Base-by-base conservation (phyloP, 2,113 vertebrate species). In the Sula dactylatra region DNA sequence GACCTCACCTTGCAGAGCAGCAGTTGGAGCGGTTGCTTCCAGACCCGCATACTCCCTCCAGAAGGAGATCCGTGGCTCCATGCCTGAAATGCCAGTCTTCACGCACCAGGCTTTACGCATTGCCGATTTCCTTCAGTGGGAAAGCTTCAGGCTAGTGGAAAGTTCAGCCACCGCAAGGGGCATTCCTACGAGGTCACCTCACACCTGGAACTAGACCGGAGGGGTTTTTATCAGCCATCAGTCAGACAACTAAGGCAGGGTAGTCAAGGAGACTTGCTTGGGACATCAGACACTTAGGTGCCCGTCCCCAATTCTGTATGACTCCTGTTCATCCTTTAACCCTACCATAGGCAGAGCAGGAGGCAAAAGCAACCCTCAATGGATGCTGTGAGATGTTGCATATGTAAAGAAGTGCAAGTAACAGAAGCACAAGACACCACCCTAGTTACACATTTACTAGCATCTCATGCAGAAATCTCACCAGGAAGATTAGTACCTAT, bases 381-480 rank as follows among this genome's bases (percentile, higher is more conserved):
- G 13, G 38, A 29, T 13, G 32, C 76, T 31, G 24, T n/a, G 44
- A 29, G 50, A 29, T 7, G 3, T 29, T 22, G 24, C 9, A 17
- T 16, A 5, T 2, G 1, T 2, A 44, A 26, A 24, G 10, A 18
- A 32, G 2, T 16, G 14, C n/a, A 36, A 44, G 25, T 10, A n/a
- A 10, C 14, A n/a, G 26, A 31, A 80, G 55, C 50, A 55, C 27
- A 44, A 47, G 58, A 1, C 2, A 27, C 1, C 32, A 38, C 49
- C 77, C 44, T 24, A 42, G 54, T 49, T 0, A 21, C n/a, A 25
- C 38, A 44, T 58, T 55, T 45, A 61, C 38, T 18, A 47, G 25
- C 52, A 40, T 24, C 74, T 77, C 21, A 2, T 32, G 59, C 54
- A 72, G 71, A 65, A 22, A 59, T 45, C 91, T 80, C 45, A 6